phyloP scores from a whole-genome alignment of 2,797 vertebrate genomes.

The Adrianichthys oophorus region DNA sequence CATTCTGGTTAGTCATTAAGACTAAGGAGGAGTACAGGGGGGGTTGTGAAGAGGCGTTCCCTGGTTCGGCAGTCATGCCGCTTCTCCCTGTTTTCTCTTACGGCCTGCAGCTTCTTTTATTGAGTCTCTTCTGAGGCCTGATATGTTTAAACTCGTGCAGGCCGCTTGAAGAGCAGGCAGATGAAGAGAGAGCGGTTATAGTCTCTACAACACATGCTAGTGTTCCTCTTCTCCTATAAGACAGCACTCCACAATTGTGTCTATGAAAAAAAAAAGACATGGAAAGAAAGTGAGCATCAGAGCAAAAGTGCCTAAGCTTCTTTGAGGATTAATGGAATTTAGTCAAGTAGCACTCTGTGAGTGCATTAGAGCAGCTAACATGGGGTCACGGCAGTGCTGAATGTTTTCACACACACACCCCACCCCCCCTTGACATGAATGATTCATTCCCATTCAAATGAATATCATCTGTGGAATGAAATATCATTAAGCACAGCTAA shows the following conservation, averaged over 20 bases:
- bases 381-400: slow-evolving; percentile 59
- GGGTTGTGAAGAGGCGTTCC: slow-evolving; percentile 56
- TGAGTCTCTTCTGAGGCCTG: slow-evolving; percentile 54
- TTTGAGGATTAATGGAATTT: slow-evolving; percentile 79
- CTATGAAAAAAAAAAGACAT: slow-evolving; percentile 66
- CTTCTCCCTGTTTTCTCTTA: slow-evolving; percentile 40
- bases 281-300: slow-evolving; percentile 60
- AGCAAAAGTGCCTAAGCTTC: slow-evolving; percentile 72
- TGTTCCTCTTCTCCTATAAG: slow-evolving; percentile 60
- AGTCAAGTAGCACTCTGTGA: slow-evolving; percentile 71
- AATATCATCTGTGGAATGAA: slow-evolving; percentile 64
- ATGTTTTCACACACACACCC: slow-evolving; percentile 52
- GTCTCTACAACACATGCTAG: slow-evolving; percentile 57
- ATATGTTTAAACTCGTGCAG: slow-evolving; percentile 47
- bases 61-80: slow-evolving; percentile 63
- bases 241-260: slow-evolving; percentile 71
- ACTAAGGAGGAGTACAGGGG: slow-evolving; percentile 37
- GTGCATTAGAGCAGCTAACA: slow-evolving; percentile 66
- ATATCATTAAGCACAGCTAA: slow-evolving; percentile 64
- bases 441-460: slow-evolving; percentile 73
- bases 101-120: slow-evolving; percentile 71
- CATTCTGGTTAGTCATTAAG: slow-evolving; percentile 82
- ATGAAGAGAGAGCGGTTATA: slow-evolving; percentile 40
- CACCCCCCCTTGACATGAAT: slow-evolving; percentile 65
- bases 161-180: slow-evolving; percentile 35